Conservation (phyloP, 2,888 invertebrate species). For the Hypomecis atomaria region DNA sequence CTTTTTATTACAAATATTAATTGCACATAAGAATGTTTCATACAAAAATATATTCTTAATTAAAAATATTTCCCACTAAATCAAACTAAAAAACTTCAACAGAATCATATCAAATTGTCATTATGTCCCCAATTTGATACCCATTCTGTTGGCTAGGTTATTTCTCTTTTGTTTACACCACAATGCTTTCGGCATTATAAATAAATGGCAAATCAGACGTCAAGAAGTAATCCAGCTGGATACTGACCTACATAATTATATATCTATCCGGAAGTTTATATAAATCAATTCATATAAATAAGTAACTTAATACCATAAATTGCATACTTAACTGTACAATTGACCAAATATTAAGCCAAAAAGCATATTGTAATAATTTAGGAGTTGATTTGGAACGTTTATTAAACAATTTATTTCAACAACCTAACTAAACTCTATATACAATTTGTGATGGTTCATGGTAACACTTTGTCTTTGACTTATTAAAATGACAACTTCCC, state of each 20-base stretch:
- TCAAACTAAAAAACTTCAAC: conserved; percentile 74
- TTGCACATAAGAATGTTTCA: conserved; percentile 82
- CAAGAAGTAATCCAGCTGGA: conserved; percentile 55
- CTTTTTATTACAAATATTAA: conserved; percentile 82
- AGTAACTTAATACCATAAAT: conserved; percentile 36
- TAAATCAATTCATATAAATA: conserved; percentile 46
- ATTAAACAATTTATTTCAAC: conserved; percentile 55
- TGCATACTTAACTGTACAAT: conserved; percentile 43
- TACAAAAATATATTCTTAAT: conserved; percentile 84
- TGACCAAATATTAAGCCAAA: conserved; percentile 50
- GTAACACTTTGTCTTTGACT: conserved; percentile 71
- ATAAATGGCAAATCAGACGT: conserved; percentile 65
- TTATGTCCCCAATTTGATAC: conserved; percentile 7
- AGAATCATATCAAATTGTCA: conserved; percentile 48
- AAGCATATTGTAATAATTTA: conserved; percentile 37
- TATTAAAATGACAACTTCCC: conserved; percentile 23
- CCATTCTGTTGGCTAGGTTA: conserved; percentile 12
- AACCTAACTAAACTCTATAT: conserved; percentile 65
- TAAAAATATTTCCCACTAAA: conserved; percentile 78
- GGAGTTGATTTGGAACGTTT: conserved; percentile 25
- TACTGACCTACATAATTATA: conserved; percentile 22
- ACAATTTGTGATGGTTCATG: conserved; percentile 71
- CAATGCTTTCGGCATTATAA: conserved; percentile 31
- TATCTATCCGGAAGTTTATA: conserved; percentile 27
- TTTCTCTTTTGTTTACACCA: conserved; percentile 21